Evolutionary conservation across 2,113 vertebrate species (phyloP), one percentile per base, ranked within the genome.

Genomic region (Catagonus wagneri): DNA sequence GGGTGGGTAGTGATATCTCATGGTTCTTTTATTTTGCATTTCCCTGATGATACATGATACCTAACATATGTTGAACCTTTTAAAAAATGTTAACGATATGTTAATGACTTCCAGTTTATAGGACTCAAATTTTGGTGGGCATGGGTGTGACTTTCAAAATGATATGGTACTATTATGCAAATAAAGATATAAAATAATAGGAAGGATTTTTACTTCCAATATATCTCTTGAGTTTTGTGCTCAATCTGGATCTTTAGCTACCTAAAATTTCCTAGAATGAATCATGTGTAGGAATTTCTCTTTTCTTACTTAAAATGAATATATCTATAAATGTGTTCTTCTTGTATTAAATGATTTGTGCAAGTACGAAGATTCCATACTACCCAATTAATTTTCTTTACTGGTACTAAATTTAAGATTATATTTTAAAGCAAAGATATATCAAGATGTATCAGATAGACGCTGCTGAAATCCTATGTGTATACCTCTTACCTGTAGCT

Each of bases 341-440:
- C 7, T 23, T 84, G 3, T 25, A 44, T 86, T 89, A 81, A 93
- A 93, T 68, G 32, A 71, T 93, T 90, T 93, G 44, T 54, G 89
- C 56, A 93, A 91, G 13, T 74, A 75, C 81, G 12, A 80, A 90
- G 3, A 27, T 89, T 56, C n/a, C 34, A 72, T 76, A 85, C 91
- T 54, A 86, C 71, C 50, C 44, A 19, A 84, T 71, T 78, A 19
- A 44, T 83, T 93, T 79, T 66, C 23, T 61, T 76, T 88, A 61
- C 15, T 65, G 2, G 14, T 69, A 83, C 36, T 66, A 83, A 27
- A 90, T 19, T 79, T 90, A 69, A 88, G 34, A 93, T 71, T 83
- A 22, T 74, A 83, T 75, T 80, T 34, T 78, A 94, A 95, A 93
- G 19, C 15, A 95, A 80, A 94, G 25, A 71, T 65, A 44, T 1